A percentile compares a stretch with the other conserved stretches of the same genome.
Evolutionary conservation across 2,797 vertebrate genomes (phyloP).

Genomic region (Spinus olivaceus): DNA sequence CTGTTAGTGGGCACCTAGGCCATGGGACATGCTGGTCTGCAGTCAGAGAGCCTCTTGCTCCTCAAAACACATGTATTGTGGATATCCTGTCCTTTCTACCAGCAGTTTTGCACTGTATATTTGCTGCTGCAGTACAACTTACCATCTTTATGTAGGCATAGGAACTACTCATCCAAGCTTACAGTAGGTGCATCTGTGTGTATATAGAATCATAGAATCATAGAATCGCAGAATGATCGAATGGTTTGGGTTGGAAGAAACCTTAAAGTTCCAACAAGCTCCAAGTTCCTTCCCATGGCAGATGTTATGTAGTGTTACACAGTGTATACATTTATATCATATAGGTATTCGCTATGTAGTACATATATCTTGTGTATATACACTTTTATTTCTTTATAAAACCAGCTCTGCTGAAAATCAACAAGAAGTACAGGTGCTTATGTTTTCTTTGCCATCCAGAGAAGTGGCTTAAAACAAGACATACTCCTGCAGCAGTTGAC

Average conservation of each 20-base stretch:
- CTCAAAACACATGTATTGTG: fast-evolving
- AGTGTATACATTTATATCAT: not conserved
- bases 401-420: not conserved
- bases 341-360: not conserved
- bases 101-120: not conserved
- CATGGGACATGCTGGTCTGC: not conserved
- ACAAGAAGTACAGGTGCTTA: not conserved
- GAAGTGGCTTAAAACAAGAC: not conserved
- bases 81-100: not conserved
- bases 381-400: not conserved
- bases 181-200: not conserved
- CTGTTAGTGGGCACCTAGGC: not conserved
- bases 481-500: not conserved
- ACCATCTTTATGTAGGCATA: not conserved
- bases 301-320: fast-evolving
- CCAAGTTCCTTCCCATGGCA: not conserved
- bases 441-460: not conserved
- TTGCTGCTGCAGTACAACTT: not conserved
- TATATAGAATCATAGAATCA: not conserved
- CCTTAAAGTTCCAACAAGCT: not conserved
- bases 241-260: not conserved
- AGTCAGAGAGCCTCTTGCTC: not conserved
- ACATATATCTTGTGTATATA: not conserved
- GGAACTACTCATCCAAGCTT: not conserved
- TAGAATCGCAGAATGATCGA: not conserved